Evolutionary conservation across 2,113 vertebrate genomes (phyloP), one percentile per base, ranked within the genome.

Genomic region (Eclectus roratus): DNA sequence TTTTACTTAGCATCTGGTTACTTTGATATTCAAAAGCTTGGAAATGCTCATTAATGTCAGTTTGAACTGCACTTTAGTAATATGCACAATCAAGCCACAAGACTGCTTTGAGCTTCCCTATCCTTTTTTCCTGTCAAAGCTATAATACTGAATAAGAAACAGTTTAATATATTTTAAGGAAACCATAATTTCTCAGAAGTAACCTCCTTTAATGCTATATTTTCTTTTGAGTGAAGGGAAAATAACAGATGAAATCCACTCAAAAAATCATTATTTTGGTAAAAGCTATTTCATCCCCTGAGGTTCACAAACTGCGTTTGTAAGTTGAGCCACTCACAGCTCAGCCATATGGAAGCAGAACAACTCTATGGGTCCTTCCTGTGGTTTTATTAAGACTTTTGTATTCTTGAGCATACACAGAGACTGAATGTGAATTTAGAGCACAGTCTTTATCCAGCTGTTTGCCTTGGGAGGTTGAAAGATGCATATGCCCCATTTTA

Each of bases 151-250:
- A 58, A 23, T 39, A 52, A 31, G 20, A 80, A 55, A 11, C 11
- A 61, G 33, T 60, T 66, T 33, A 46, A 73, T 47, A 19, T 27
- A 56, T 50, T 94, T 71, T 72, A 10, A 71, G 10, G 80, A 80
- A 85, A 61, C 11, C 7, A 13, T 39, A 35, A 64, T 63, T 84
- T n/a, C 14, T 86, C 43, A 88, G 13, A 80, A 83, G 17, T 0
- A 0, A 28, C 4, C 4, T 11, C 6, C 5, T 49, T 25, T 65
- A 80, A 61, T 4, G 2, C 3, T 52, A 1, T 39, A 9, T 25
- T 49, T 83, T 24, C 9, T 85, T 76, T 85, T 82, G 25, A 73
- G 5, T 74, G 35, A 85, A 72, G 25, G 29, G 23, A 50, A 23
- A 80, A 25, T 39, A 83, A 43, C 14, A 71, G 23, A 52, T 49